Conservation (phyloP, 2,113 vertebrate genomes). For the Anser brachyrhynchus region DNA sequence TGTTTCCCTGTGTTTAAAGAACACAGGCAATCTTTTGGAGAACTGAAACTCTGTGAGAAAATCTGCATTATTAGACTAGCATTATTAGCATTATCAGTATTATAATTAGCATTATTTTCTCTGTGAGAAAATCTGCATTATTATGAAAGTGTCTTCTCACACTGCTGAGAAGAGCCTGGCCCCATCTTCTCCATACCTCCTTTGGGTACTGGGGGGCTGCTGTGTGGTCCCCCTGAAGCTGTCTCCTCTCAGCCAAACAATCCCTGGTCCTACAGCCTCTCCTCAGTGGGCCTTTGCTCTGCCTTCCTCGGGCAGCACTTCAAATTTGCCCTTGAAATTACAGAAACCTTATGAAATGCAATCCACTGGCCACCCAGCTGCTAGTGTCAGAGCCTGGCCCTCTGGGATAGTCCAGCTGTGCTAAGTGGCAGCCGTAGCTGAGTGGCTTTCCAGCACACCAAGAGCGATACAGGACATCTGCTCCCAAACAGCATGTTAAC, state of each 20-base stretch:
- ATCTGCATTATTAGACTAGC: neutral
- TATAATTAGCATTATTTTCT: too few species aligned
- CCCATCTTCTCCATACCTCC: neutral
- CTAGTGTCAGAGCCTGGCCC: neutral
- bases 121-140: neutral
- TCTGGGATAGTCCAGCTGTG: slow-evolving; percentile 17
- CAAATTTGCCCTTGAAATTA: neutral
- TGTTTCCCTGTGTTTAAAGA: neutral
- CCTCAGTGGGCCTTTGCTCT: neutral
- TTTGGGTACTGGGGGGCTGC: neutral
- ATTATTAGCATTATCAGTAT: too few species aligned
- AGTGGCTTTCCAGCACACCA: slow-evolving; percentile 38
- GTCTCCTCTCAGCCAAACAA: neutral
- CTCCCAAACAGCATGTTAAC: neutral
- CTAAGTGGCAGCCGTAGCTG: neutral
- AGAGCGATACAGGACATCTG: slow-evolving; percentile 19
- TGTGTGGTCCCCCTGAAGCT: neutral
- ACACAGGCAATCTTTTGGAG: neutral
- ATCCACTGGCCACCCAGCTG: neutral
- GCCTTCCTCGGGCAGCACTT: neutral
- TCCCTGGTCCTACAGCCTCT: neutral
- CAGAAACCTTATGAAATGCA: neutral
- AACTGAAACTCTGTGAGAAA: neutral
- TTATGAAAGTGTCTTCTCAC: neutral
- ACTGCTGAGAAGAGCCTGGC: neutral